Base-by-base conservation (phyloP, 1,140 invertebrate species). In the Conus ventricosus region DNA sequence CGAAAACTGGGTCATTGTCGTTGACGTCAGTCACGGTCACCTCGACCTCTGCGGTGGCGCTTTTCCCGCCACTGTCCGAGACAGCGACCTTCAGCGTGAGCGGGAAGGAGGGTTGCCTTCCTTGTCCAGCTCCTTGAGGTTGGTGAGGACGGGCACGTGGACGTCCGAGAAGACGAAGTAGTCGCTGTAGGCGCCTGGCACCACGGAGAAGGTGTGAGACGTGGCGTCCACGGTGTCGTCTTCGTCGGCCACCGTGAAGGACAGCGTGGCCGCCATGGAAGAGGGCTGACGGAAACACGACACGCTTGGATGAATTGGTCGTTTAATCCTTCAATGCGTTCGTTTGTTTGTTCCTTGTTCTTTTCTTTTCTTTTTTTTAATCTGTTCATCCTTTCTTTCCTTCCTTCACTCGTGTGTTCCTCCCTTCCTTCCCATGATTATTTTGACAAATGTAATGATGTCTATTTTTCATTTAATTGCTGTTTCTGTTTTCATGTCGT, bases 1-100 rank as follows among this genome's bases (percentile, higher is more conserved):
- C 53, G 54, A 86, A 86, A 17, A 8, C 11, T 15, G 85, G 85
- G 63, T 54, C 27, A 51, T 86, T 86, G 67, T 86, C 85, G 51
- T 86, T 86, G 63, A 76, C 71, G 51, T 86, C 85, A 4, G 27
- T 76, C 85, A 86, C n/a, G 85, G 63, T 53, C 27, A 86, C 51
- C 10, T 13, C 23, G 25, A 86, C 85, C 63, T 51, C 27, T 13
- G 67, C n/a, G 5, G 85, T 86, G 11, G 85, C 85, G n/a, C 15
- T 86, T 17, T 75, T 51, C 51, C 67, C 67, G 5, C 85, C 85
- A 53, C 10, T 20, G 63, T 86, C 85, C 63, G 4, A 71, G 67
- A 86, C 85, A 5, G 39, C 71, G 51, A 86, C 25, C 67, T 53
- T 51, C 15, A 83, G 0, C 53, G 4, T 55, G 7, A 57, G 20